These are phyloP conservation scores for Halisarca cf. caerulea DNA, from an alignment of 37 sponge, comb jelly and placozoan genomes.

Conservation along the genomic window DNA sequence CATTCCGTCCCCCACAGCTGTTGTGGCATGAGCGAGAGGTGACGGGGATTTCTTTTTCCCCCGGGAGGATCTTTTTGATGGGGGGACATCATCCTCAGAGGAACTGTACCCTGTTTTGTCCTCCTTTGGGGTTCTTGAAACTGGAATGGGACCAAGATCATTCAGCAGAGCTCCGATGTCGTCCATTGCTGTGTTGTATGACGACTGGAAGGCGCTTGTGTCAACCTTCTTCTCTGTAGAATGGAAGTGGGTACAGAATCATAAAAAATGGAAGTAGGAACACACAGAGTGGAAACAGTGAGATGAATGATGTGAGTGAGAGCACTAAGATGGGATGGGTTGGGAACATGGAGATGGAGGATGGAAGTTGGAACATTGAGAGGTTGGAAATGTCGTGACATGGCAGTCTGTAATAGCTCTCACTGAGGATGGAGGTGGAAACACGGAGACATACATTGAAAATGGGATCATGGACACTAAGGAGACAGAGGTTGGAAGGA, in stretches of 20 bases:
- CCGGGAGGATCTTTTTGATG: background rate
- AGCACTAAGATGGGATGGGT: too few relatives aligned
- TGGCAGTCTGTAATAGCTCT: too few relatives aligned
- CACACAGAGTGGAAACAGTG: background rate
- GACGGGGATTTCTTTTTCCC: background rate
- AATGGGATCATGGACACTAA: too few relatives aligned
- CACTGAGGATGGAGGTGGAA: too few relatives aligned
- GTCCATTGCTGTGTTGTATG: background rate
- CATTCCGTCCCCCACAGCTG: background rate
- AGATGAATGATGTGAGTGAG: too few relatives aligned
- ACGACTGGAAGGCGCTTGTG: background rate
- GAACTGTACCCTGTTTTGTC: background rate
- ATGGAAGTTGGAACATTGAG: too few relatives aligned
- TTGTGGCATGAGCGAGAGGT: background rate
- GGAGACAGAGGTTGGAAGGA: too few relatives aligned
- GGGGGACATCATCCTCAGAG: background rate
- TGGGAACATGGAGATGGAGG: too few relatives aligned
- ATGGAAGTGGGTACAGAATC: background rate
- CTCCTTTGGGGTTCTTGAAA: background rate
- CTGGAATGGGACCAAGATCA: background rate
- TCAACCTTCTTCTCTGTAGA: slow-evolving; percentile 4
- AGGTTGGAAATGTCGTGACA: too few relatives aligned
- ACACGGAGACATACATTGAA: too few relatives aligned
- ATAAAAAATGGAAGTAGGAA: background rate
- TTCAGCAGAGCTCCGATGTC: background rate